Evolutionary conservation across 2,797 vertebrate species (phyloP), one percentile per base, ranked within the genome.

Genomic region (Phalloptychus januarius): DNA sequence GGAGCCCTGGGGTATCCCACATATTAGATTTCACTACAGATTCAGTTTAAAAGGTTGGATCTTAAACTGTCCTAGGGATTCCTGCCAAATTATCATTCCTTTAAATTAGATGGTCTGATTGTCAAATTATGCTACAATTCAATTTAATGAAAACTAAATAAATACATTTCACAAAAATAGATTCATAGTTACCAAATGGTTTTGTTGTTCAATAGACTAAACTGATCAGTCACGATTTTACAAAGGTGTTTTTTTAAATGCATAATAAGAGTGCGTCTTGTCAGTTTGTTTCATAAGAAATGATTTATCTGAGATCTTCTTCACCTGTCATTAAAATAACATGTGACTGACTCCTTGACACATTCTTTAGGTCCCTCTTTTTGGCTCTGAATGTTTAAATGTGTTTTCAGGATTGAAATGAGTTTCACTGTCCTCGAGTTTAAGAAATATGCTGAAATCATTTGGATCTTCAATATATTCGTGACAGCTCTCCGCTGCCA

Each of bases 391-490:
- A 38, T 6, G 33, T 52, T 52, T 25, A 72, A 38, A 72, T 36
- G 33, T 2, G 2, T 40, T 81, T 76, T 72, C 79, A 44, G 69
- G 40, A 61, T 40, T 40, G 76, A 72, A 79, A 42, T 65, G 52
- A 71, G 56, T 86, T 84, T 75, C 45, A 73, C 50, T 52, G 48
- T 79, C 69, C 46, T 76, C 48, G 54, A 81, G 78, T n/a, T 71
- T 28, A 70, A 75, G 72, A 85, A 79, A 76, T 74, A 33, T 50
- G 48, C 16, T 52, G 18, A 84, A 72, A 78, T 12, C 2, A 1
- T 76, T 52, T 73, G 20, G 12, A 38, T 38, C 31, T 52, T 38
- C 28, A 33, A 18, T 50, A 20, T 50, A 8, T 33, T 13, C 7
- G 1, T 13, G 33, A 13, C 45, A 25, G 11, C 36, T 50, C 1